Conservation (phyloP, 2,113 vertebrate genomes). For the Eulacestoma nigropectus region DNA sequence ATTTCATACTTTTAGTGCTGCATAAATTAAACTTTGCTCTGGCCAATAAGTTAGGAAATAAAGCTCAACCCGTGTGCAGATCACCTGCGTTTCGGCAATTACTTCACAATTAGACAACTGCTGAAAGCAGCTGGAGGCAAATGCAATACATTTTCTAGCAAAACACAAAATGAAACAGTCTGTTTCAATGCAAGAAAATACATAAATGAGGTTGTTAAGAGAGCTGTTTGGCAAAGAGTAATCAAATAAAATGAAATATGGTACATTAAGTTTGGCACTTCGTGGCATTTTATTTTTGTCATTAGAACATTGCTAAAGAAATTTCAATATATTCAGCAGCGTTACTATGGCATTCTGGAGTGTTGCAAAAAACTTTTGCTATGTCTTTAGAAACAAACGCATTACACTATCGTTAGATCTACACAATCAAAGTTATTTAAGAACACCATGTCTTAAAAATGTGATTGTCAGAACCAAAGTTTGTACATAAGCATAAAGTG, state of each 20-base stretch:
- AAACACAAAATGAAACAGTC: constrained; percentile 34
- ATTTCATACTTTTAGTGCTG: not conserved
- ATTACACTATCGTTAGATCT: not conserved
- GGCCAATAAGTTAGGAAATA: constrained; percentile 31
- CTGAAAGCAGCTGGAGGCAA: constrained; percentile 59
- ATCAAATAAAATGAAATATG: constrained; percentile 51
- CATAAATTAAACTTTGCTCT: constrained; percentile 31
- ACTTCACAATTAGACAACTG: constrained; percentile 54
- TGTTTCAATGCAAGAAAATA: constrained; percentile 29
- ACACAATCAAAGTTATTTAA: not conserved
- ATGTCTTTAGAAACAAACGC: not conserved
- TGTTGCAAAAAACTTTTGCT: not conserved
- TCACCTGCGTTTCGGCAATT: constrained; percentile 12
- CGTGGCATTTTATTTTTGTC: constrained; percentile 25
- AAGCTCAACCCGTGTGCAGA: not conserved
- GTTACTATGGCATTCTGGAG: not conserved
- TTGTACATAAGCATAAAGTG: not conserved
- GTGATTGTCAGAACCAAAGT: not conserved
- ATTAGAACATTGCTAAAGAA: constrained; percentile 14
- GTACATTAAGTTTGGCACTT: constrained; percentile 17
- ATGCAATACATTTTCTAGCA: constrained; percentile 36
- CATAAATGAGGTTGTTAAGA: constrained; percentile 36
- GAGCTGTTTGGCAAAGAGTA: constrained; percentile 42
- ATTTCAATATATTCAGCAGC: not conserved
- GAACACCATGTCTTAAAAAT: not conserved